Evolutionary conservation across 2,888 invertebrate species (phyloP), one percentile per base, ranked within the genome.

Genomic region (Yponomeuta plumbellus): DNA sequence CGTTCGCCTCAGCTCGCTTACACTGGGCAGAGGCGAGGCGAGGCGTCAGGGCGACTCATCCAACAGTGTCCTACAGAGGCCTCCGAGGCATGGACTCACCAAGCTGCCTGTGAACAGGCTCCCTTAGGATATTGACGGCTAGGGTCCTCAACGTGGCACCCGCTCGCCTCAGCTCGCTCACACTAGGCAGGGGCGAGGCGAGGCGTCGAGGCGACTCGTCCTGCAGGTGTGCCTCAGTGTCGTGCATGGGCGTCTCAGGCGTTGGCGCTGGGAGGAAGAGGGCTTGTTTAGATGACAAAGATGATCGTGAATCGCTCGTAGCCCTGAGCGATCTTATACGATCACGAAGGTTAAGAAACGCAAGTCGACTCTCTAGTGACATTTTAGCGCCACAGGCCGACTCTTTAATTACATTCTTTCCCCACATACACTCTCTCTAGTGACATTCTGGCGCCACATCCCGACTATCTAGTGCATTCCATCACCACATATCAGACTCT

Each of bases 21-120:
- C 71, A 68, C 80, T 75, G 69, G 79, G 74, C 62, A 73, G 75
- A 62, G 81, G 72, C 70, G 34, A 34, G 34, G 34, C 34, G 34
- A 34, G 34, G 34, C 34, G 8, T 58, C 75, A 74, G 0, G 77
- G 72, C 0, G 82, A 82, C 0, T 74, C 65, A 17, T 84, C 86
- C 10, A 84, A 69, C n/a, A n/a, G n/a, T n/a, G n/a, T n/a, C n/a
- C n/a, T n/a, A n/a, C n/a, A n/a, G n/a, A n/a, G n/a, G 58, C 61
- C 5, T 23, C 26, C 23, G 4, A 39, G 22, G 22, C 23, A 61
- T 34, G 26, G 23, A 67, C 74, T 83, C 78, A 80, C 92, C 89
- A 40, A 97, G 80, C 72, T 97, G 95, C 0, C 92, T 86, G 70
- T 96, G 94, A 64, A 98, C 95, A 0, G 97, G 97, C 5, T 95